phyloP scores from a whole-genome alignment of 2,113 vertebrate genomes.

The Neomonachus schauinslandi region DNA sequence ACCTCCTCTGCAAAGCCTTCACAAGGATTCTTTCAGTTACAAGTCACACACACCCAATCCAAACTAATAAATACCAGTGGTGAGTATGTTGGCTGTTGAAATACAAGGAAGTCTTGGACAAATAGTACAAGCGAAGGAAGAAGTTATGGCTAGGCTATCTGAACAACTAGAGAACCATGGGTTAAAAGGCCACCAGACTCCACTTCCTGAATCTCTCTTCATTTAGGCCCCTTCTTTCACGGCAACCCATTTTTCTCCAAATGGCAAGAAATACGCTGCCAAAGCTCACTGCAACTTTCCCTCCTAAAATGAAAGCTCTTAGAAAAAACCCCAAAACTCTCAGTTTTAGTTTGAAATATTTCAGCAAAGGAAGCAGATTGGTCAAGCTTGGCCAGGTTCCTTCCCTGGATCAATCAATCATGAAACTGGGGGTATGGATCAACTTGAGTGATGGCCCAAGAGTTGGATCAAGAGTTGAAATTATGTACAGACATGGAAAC shows the following conservation, averaged over 20 bases:
- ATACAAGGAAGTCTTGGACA: not conserved
- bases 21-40: not conserved
- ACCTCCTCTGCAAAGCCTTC: not conserved
- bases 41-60: not conserved
- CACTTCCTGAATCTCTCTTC: not conserved
- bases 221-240: not conserved
- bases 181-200: not conserved
- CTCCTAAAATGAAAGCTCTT: not conserved
- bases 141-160: not conserved
- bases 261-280: not conserved
- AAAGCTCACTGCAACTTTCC: not conserved
- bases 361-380: not conserved
- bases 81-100: not conserved
- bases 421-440: not conserved
- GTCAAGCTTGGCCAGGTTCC: not conserved
- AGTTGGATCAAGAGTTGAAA: not conserved
- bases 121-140: not conserved
- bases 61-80: not conserved
- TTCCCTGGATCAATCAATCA: not conserved
- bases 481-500: not conserved
- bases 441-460: not conserved
- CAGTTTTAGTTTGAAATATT: not conserved
- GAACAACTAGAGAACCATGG: not conserved
- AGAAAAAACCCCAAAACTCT: not conserved
- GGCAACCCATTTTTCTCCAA: not conserved